Base-by-base conservation (phyloP, 2,888 invertebrate genomes). In the Creontiades dilutus region DNA sequence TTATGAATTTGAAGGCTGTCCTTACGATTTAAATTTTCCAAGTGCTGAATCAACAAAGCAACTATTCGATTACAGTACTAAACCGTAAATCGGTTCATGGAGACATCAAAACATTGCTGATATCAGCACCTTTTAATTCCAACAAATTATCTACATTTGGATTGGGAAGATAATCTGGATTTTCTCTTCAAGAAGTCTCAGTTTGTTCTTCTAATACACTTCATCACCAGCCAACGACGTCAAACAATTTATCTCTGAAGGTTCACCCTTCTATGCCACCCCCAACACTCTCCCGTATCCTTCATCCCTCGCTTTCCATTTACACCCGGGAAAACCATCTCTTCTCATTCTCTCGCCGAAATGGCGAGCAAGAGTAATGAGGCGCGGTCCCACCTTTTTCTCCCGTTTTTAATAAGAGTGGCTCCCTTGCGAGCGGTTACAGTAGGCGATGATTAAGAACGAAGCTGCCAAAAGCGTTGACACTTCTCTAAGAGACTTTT, bases 391-490 rank as follows among this genome's bases (percentile, higher is more conserved):
- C 23, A 68, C 68, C 68, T 68, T 68, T 68, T 68, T 68, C 27
- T 68, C 68, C 23, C 68, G 68, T n/a, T 68, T 68, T 68, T 68
- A 68, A 68, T 68, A 68, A 68, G 68, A 68, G 68, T 68, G 68
- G 68, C 68, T 68, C 68, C 68, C 68, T 68, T 68, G 68, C 68
- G 68, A 68, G 68, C 68, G 27, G 68, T 68, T 68, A 68, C 68
- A 12, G 57, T 57, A n/a, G 57, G 68, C 68, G 68, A 68, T 68
- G 23, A 68, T 68, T 68, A 68, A 68, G 68, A 68, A 68, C 68
- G 68, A 23, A 68, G 19, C 68, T 23, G 68, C 68, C 23, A 19
- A 68, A 23, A 68, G 68, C 23, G 68, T 68, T 68, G 68, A 68
- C 68, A 68, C 68, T 68, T 27, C 27, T 5, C 68, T 23, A 11